Base-by-base conservation (phyloP, 2,113 vertebrate genomes). In the Dendrocopos noguchii region DNA sequence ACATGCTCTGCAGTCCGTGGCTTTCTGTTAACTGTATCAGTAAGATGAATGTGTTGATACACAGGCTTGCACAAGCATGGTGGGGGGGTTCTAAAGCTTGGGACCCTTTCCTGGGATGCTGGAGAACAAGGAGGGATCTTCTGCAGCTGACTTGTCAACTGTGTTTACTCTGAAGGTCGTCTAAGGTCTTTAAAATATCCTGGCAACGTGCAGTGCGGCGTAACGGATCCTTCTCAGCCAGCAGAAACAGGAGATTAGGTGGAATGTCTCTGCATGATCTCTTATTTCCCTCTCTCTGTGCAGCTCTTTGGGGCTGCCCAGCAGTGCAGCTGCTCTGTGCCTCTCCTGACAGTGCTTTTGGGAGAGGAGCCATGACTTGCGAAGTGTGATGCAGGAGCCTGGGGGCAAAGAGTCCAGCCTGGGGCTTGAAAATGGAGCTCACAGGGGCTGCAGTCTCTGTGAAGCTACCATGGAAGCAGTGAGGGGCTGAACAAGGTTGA, bases 261-360 rank as follows among this genome's bases (percentile, higher is more conserved):
- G 81, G 61, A 27, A 56, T 25, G 57, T 2, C 10, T 33, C 47
- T 27, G 73, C 2, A 0, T 27, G n/a, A 0, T 13, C 36, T 14
- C 61, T 15, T 1, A 0, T 53, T 66, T 53, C 65, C 20, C 10
- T 47, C 42, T 34, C 80, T 15, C n/a, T 21, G 6, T 2, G 53
- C 36, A 1, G 3, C 0, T 0, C 0, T n/a, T 25, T 6, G 67
- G 82, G 71, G 75, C n/a, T 55, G 75, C 29, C 5, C 0, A 1
- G 16, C 12, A 6, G 47, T 2, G 3, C 10, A 4, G 83, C 8
- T 28, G 29, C 33, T 79, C 47, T 12, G 27, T 28, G 28, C 25
- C 12, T 9, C n/a, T 44, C 0, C 0, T 4, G 42, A 10, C 1
- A 3, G 27, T 29, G 33, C 39, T 20, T 36, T 17, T 31, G 19